Percentiles rank a stretch among this genome's conserved stretches.
Evolutionary conservation across 2,888 invertebrate species (phyloP).

Genomic region (Prosopocoilus inquinatus): DNA sequence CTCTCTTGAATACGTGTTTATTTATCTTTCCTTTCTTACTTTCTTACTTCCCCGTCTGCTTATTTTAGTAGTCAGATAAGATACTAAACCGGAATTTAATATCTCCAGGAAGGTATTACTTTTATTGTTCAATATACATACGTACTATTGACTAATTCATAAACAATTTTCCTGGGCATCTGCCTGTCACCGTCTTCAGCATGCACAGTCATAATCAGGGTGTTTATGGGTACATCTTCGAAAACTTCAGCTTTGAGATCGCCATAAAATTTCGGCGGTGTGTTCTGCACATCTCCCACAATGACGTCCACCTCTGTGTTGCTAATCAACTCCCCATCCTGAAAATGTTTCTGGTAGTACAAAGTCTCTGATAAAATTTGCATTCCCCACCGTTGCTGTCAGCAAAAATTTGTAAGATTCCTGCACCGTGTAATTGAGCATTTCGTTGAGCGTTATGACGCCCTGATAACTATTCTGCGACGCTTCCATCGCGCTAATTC

Average conservation of each 20-base stretch:
- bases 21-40: no score
- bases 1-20: no score
- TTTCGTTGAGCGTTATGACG: constrained; percentile 66
- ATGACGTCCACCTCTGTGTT: constrained; percentile 74
- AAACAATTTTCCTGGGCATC: constrained; percentile 72
- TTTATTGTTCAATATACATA: no score
- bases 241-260: constrained; percentile 74
- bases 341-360: constrained; percentile 4
- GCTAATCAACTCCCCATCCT: constrained; percentile 79
- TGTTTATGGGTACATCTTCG: constrained; percentile 83
- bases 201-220: constrained; percentile 72
- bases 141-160: constrained; percentile 79
- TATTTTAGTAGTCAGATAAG: no score
- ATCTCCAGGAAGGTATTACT: no score
- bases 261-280: constrained; percentile 80
- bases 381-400: constrained; percentile 69
- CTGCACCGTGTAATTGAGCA: constrained; percentile 74
- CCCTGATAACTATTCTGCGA: constrained; percentile 71
- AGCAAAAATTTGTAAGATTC: constrained; percentile 76
- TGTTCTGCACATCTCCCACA: constrained; percentile 83
- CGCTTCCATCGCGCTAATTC: constrained; percentile 60
- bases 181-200: constrained; percentile 85
- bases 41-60: no score
- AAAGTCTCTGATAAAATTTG: not conserved
- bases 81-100: no score